Conservation (phyloP, 1,140 invertebrate species). For the Steinernema feltiae region DNA sequence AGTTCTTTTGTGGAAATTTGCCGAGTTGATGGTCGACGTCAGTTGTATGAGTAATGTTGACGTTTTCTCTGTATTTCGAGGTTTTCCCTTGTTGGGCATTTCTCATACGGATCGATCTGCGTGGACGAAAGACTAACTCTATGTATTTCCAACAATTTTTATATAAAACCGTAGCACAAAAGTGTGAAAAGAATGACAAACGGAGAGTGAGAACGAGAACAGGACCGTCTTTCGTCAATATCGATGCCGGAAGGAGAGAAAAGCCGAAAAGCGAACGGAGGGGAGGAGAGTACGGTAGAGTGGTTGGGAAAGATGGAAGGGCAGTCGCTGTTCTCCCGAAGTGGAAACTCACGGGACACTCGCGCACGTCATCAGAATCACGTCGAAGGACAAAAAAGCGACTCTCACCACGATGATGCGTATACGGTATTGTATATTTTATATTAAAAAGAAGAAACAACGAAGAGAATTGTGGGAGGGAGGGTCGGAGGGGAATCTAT, state of each 20-base stretch:
- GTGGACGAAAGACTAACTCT: neutral
- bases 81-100: neutral
- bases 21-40: too few species aligned
- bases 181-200: constrained; percentile 1
- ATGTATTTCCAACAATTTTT: constrained; percentile 13
- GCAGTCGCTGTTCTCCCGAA: constrained; percentile 4
- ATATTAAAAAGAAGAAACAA: constrained; percentile 7
- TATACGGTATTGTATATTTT: constrained; percentile 13
- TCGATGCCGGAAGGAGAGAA: neutral
- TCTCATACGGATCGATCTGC: too few species aligned
- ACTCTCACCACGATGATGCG: neutral
- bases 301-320: neutral
- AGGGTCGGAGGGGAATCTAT: constrained; percentile 2
- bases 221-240: constrained; percentile 8
- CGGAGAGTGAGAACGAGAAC: constrained; percentile 13
- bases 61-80: too few species aligned
- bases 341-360: neutral
- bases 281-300: constrained; percentile 25
- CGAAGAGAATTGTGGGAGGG: neutral
- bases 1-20: too few species aligned
- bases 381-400: neutral
- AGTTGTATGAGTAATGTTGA: too few species aligned
- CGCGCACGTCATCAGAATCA: constrained; percentile 2
- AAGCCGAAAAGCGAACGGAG: constrained; percentile 8
- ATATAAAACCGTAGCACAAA: constrained; percentile 8